These are phyloP conservation scores for Cynopterus brachyotis DNA, from an alignment of 2,113 vertebrate genomes.

Conservation along the genomic window DNA sequence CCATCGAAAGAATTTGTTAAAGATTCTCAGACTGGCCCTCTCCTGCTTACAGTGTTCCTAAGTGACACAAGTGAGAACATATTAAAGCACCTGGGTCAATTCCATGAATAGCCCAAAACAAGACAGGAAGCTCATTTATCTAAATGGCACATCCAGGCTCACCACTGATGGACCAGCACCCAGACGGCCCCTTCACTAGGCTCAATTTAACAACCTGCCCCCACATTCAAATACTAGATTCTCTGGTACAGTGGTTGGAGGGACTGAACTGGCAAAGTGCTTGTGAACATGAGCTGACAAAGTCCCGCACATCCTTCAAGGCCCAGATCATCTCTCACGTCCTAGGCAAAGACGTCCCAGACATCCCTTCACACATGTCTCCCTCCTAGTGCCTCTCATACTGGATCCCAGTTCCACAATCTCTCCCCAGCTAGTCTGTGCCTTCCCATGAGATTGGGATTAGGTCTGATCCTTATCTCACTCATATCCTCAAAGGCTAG, in stretches of 20 bases:
- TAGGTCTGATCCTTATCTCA: background rate
- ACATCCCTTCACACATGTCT: background rate
- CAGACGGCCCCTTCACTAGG: background rate
- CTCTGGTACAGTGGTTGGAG: background rate
- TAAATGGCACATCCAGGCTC: background rate
- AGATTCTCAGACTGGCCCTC: background rate
- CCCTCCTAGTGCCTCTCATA: accelerated
- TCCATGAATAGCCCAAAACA: background rate
- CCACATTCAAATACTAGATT: background rate
- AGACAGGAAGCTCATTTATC: background rate
- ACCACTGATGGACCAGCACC: background rate
- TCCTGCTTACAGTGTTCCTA: background rate
- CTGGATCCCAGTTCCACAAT: background rate
- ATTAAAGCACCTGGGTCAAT: background rate
- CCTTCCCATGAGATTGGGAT: background rate
- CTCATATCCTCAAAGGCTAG: background rate
- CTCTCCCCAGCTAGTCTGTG: background rate
- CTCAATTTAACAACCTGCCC: background rate
- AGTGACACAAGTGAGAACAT: accelerated
- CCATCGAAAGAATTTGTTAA: background rate
- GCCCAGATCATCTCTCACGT: background rate
- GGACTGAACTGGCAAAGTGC: background rate
- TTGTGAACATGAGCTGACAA: background rate
- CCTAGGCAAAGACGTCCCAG: background rate
- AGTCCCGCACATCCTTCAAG: background rate